Evolutionary conservation across 2,888 invertebrate species (phyloP), one percentile per base, ranked within the genome.

Genomic region (Lissocephala sabroskyi): DNA sequence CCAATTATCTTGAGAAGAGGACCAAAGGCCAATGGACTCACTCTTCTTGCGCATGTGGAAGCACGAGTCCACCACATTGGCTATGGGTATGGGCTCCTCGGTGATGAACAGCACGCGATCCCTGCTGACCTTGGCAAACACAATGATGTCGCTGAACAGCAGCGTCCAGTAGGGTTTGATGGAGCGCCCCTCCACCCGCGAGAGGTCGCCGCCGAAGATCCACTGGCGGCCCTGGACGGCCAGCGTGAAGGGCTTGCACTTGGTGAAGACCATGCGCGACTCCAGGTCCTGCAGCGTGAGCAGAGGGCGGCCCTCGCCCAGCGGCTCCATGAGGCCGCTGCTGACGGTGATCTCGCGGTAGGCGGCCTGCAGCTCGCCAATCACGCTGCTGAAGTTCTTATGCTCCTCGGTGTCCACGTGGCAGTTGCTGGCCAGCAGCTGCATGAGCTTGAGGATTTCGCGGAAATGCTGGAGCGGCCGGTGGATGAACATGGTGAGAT

Each of bases 121-220:
- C 44, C 95, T 87, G 44, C 94, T 94, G 17, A 94, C 93, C 63
- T 94, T 93, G 35, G 94, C 93, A 79, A 95, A 94, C 3, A 95
- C 88, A 9, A 95, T 87, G 39, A 95, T 88, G 82, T 95, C 95
- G 64, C 91, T 92, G 81, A 95, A 92, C 37, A 95, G 86, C 49
- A 95, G 85, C 0, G 94, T 93, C 95, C 95, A 95, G 80, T 92
- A 94, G 0, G 94, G 92, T 54, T 93, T 88, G 18, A 93, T 88
- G 1, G 92, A 90, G 37, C 94, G 87, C 1, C 94, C 94, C 85
- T 95, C 95, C 1, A 94, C 92, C 57, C 93, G 88, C 9, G 92
- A 91, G 19, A 95, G 85, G 70, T 95, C 94, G 0, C 95, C 94
- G 3, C 94, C 95, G 68, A 95, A 95, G 49, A 95, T 92, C 95